phyloP scores from a whole-genome alignment of 2,113 vertebrate species.

The Strix aluco region DNA sequence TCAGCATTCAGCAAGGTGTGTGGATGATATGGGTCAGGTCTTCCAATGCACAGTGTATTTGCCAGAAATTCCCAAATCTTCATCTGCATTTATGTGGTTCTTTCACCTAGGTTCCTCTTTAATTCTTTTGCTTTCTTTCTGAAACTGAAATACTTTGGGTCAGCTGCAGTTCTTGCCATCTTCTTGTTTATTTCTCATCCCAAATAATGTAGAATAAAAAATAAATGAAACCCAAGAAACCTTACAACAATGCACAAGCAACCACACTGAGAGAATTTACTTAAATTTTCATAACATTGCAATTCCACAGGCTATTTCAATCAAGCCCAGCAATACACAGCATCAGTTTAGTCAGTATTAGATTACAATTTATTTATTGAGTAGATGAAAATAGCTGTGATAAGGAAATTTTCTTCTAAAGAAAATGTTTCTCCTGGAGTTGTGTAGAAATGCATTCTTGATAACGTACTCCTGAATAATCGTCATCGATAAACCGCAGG shows the following conservation, averaged over 20 bases:
- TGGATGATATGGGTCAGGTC: not conserved
- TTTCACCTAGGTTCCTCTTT: not conserved
- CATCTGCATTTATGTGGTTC: not conserved
- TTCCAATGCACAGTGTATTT: not conserved
- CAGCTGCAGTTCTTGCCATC: not conserved
- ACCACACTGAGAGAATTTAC: not conserved
- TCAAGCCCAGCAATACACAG: not conserved
- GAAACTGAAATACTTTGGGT: not conserved
- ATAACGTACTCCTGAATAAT: not conserved
- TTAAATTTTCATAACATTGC: not conserved
- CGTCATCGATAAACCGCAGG: accelerated
- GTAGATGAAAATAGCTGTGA: not conserved
- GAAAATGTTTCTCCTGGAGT: not conserved
- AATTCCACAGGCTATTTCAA: not conserved
- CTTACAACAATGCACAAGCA: not conserved
- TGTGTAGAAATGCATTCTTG: not conserved
- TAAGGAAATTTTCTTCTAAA: not conserved
- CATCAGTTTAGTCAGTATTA: not conserved
- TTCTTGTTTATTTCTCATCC: not conserved
- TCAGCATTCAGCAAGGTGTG: not conserved
- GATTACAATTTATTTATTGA: not conserved
- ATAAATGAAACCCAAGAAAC: too few species aligned
- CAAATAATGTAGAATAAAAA: not conserved
- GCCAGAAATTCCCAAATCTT: not conserved
- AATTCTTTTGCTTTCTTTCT: not conserved